These are phyloP conservation scores for Pocillopora grandis DNA, from an alignment of 92 coral and sea anemone genomes.

Conservation along the genomic window DNA sequence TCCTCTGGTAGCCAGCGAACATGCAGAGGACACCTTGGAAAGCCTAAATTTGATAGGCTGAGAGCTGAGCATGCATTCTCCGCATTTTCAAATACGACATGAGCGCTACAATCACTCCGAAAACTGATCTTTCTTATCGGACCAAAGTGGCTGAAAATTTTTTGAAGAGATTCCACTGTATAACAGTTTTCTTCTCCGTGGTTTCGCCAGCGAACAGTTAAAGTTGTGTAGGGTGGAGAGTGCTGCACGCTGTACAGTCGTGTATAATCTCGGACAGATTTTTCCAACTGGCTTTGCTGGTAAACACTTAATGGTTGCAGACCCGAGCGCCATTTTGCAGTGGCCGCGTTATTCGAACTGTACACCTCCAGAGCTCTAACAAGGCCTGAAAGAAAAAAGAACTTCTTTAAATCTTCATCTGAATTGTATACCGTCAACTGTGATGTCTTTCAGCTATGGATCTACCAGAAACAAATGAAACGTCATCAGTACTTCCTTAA, in stretches of 20 bases:
- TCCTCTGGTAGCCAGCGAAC: conserved; percentile 79
- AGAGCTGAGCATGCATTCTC: conserved; percentile 80
- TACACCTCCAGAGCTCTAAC: conserved; percentile 34
- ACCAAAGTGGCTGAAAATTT: conserved; percentile 76
- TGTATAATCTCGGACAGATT: conserved; percentile 56
- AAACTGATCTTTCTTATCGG: conserved; percentile 52
- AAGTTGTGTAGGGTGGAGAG: conserved; percentile 73
- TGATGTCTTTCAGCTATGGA: too few species aligned
- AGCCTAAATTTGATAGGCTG: conserved; percentile 64
- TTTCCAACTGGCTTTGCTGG: conserved; percentile 52
- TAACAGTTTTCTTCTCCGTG: conserved; percentile 39
- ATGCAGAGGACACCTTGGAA: conserved; percentile 65
- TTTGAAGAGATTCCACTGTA: conserved; percentile 41
- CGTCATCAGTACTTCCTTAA: too few species aligned
- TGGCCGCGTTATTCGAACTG: conserved; percentile 36
- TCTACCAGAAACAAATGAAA: too few species aligned
- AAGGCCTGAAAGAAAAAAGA: conserved; percentile 14
- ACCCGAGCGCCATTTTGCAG: conserved; percentile 47
- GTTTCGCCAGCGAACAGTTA: conserved; percentile 81
- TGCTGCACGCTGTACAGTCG: conserved; percentile 55
- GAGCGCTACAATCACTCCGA: conserved; percentile 70
- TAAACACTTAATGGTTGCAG: conserved; percentile 29
- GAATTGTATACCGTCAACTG: too few species aligned
- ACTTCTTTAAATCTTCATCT: not conserved
- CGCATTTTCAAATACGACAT: conserved; percentile 64